Base-by-base conservation (phyloP, 2,888 invertebrate genomes). In the Andrena fulva region DNA sequence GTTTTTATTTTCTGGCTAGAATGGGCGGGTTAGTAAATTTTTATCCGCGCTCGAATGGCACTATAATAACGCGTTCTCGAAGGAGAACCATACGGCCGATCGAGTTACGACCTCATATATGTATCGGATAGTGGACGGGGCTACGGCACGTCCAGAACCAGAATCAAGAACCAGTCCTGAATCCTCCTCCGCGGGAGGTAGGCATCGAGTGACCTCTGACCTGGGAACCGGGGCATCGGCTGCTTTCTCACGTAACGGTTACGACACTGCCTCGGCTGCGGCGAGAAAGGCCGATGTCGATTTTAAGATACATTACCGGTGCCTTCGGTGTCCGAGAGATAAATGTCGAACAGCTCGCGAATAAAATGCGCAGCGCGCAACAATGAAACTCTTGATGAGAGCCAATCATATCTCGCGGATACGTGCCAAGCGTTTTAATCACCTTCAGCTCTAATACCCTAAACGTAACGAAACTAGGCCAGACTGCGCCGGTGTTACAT, bases 241-340 rank as follows among this genome's bases (percentile, higher is more conserved):
- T 90, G 91, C 89, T 91, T 93, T 93, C 93, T 93, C 93, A 92
- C 91, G 92, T 93, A 93, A 92, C 92, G 87, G 90, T 92, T 92
- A 91, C 90, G 89, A 90, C 88, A 91, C 82, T 60, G 68, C 79
- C 75, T 60, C 64, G 71, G 67, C 50, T 72, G 56, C 59, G 77
- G 71, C 73, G 68, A 72, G 77, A 75, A 75, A 79, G 50, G 52
- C 31, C 68, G 75, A 84, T 71, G 52, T 66, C 74, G 64, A 75
- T 64, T 77, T 86, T 71, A 72, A 56, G 68, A 82, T 85, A 59
- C 69, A 59, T 64, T 64, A 63, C 66, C 50, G 48, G 35, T 67
- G 60, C 50, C 31, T 33, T 50, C 29, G 27, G 16, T 33, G 52
- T 24, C 42, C 24, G 12, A n/a, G 27, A 52, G 67, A 67, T 67